Base-by-base conservation (phyloP, 2,888 invertebrate genomes). In the Keiferia lycopersicella region DNA sequence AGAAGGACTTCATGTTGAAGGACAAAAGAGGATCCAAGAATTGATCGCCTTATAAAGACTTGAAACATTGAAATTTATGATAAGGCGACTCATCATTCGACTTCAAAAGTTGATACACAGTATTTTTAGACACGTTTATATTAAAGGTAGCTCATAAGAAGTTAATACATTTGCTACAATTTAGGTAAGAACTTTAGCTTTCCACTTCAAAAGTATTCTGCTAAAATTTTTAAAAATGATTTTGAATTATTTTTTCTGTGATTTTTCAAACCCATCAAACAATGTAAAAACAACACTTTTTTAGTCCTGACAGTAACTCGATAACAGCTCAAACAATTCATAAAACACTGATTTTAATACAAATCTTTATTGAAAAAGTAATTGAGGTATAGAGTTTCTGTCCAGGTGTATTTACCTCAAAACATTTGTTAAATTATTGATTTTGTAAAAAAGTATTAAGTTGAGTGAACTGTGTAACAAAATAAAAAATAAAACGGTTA, bases 271-370 rank as follows among this genome's bases (percentile, higher is more conserved):
- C 6, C 45, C n/a, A 16, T 16, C 45, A 45, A 45, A 45, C 45
- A 53, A 53, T 53, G 53, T 53, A 20, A 53, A n/a, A 22, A 53
- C 22, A 53, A 53, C 14, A 53, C 20, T 53, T 53, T 53, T 20
- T 20, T n/a, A 45, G 16, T 16, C 45, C 45, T 8, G n/a, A 45
- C 34, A 30, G 30, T 14, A 57, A 57, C 34, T 30, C 16, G 4
- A 45, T 57, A 34, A 22, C 34, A 57, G 16, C 10, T 34, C 30
- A 34, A 57, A 34, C 26, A 57, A 26, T 30, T 57, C 38, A 8
- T 20, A 18, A 60, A 75, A 71, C 69, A 67, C 75, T 68, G 64
- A 73, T 73, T 73, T 72, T 66, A 75, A 78, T 75, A 73, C 69
- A 51, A 67, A 66, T 74, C 65, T 75, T 74, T 72, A 71, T 67